Evolutionary conservation across 1,140 invertebrate species (phyloP).

Genomic region (Neomicropteryx cornuta): DNA sequence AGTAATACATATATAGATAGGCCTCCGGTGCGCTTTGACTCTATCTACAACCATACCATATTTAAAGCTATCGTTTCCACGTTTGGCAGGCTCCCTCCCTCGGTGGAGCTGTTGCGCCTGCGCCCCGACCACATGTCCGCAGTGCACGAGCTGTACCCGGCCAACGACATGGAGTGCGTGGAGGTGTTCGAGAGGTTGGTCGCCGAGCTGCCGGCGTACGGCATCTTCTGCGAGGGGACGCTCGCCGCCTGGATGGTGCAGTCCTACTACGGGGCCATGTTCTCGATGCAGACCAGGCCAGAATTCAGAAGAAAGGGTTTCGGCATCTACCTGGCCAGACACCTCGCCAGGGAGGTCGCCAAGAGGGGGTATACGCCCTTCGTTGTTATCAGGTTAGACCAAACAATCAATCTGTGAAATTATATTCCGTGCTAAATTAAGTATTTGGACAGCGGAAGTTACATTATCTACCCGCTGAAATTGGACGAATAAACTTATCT

Average conservation of each 20-base stretch:
- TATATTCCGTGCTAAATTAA: no score
- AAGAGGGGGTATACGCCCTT: slow-evolving; percentile 68
- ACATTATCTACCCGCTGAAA: no score
- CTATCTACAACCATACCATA: no score
- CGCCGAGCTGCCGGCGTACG: slow-evolving; percentile 59
- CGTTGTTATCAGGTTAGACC: slow-evolving; percentile 76
- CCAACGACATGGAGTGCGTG: slow-evolving; percentile 72
- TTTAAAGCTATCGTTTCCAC: no score
- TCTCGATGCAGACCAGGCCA: slow-evolving; percentile 79
- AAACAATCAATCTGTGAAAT: no score
- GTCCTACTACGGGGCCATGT: slow-evolving; percentile 81
- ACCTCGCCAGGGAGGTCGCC: slow-evolving; percentile 55
- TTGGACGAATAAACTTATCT: no score
- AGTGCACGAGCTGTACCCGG: slow-evolving; percentile 74
- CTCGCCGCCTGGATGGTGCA: slow-evolving; percentile 78
- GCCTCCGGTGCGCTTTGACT: no score
- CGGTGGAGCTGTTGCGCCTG: slow-evolving; percentile 58
- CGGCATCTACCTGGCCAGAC: slow-evolving; percentile 54
- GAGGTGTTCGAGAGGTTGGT: slow-evolving; percentile 71
- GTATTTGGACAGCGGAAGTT: no score
- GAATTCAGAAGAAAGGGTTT: slow-evolving; percentile 70
- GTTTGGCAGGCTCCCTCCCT: slow-evolving; percentile 41
- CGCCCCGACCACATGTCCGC: slow-evolving; percentile 62
- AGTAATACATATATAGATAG: not conserved
- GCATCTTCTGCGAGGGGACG: slow-evolving; percentile 59